These are phyloP conservation scores for Enteromius viviparus DNA, from an alignment of 2,797 vertebrate species.

Conservation along the genomic window DNA sequence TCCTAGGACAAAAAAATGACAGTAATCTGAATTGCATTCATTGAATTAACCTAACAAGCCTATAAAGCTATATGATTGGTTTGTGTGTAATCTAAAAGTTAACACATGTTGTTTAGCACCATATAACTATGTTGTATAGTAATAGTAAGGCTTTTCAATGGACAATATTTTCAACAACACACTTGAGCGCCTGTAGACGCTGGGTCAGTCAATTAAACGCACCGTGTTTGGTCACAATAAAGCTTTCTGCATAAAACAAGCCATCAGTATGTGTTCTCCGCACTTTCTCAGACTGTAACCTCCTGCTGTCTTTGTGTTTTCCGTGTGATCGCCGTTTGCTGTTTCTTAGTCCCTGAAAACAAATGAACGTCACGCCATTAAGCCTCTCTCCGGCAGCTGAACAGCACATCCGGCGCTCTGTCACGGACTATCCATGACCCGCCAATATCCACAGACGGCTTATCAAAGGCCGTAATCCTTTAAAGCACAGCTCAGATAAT, in stretches of 20 bases:
- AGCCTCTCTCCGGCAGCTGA: neutral
- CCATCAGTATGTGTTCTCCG: neutral
- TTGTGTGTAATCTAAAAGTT: neutral
- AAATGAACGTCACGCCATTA: slow-evolving; percentile 8
- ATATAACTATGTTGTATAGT: neutral
- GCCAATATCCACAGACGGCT: slow-evolving; percentile 48
- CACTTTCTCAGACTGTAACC: neutral
- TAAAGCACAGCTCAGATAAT: slow-evolving; percentile 61
- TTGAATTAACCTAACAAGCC: neutral
- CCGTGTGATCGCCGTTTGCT: slow-evolving; percentile 1
- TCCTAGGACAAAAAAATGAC: neutral
- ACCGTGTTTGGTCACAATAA: neutral
- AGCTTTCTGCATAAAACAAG: slow-evolving; percentile 13
- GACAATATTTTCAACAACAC: slow-evolving; percentile 1
- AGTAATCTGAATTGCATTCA: too few relatives aligned
- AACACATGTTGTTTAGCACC: neutral
- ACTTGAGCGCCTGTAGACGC: neutral
- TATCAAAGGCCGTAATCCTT: slow-evolving; percentile 62
- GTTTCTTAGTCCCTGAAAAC: slow-evolving; percentile 1
- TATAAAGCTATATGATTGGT: neutral
- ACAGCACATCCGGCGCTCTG: neutral
- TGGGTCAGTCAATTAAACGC: neutral
- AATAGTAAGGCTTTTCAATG: neutral
- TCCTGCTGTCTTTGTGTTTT: slow-evolving; percentile 6
- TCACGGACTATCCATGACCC: slow-evolving; percentile 4